Conservation (phyloP, 2,888 invertebrate species). For the Cancer borealis region DNA sequence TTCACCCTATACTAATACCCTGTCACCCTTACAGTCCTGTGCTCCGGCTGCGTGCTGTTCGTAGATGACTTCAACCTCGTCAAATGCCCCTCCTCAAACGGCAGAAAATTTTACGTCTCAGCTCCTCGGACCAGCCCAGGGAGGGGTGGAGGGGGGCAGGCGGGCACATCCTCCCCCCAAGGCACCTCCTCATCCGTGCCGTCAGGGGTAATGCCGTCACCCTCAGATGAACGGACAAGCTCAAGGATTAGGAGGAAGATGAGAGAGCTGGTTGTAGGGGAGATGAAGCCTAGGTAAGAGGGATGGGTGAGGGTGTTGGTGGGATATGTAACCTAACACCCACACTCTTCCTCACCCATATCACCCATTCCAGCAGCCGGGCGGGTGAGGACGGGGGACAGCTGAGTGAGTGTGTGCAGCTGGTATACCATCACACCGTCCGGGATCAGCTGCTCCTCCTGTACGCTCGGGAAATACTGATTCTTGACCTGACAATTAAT, state of each 20-base stretch:
- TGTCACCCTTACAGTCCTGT: conserved; percentile 81
- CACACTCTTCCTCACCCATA: no score
- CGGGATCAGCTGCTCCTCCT: conserved; percentile 82
- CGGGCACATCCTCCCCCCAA: not conserved
- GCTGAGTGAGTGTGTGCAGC: conserved; percentile 81
- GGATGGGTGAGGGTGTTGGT: not conserved
- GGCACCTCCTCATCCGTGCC: conserved; percentile 57
- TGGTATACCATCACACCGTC: conserved; percentile 82
- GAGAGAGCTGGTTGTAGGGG: conserved; percentile 80
- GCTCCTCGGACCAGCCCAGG: conserved; percentile 78
- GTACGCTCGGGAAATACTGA: conserved; percentile 83
- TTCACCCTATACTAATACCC: not conserved
- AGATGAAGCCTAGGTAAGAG: conserved; percentile 77
- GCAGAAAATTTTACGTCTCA: conserved; percentile 82
- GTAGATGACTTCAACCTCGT: conserved; percentile 82
- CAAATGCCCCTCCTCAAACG: conserved; percentile 82
- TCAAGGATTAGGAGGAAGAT: conserved; percentile 80
- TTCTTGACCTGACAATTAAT: conserved; percentile 83
- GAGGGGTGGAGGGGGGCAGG: conserved; percentile 5
- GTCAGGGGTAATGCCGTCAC: conserved; percentile 7
- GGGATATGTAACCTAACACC: not conserved
- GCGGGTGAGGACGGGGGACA: conserved; percentile 60
- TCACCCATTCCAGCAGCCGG: not conserved
- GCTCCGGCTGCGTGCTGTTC: conserved; percentile 82
- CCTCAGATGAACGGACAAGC: conserved; percentile 78